A percentile compares a stretch with the other conserved stretches of the same genome.
Conservation (phyloP, 2,888 invertebrate genomes). For the Drosophila paucipuncta region DNA sequence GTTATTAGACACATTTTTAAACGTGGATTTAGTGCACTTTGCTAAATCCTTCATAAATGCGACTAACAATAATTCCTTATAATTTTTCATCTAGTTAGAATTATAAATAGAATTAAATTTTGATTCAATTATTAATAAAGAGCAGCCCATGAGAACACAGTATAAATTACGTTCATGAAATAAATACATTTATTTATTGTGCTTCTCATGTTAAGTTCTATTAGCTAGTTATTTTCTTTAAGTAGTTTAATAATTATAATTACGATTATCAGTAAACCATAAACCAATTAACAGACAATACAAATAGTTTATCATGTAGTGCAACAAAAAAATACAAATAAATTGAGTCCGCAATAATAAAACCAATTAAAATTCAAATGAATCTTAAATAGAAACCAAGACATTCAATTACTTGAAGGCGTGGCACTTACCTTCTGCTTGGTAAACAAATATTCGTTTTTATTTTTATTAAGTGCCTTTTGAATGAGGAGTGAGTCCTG, state of each 20-base stretch:
- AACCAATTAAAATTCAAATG: conserved; percentile 11
- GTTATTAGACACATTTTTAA: conserved; percentile 25
- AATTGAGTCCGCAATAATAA: conserved; percentile 20
- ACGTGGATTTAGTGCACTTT: conserved; percentile 12
- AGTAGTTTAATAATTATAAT: conserved; percentile 64
- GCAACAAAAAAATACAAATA: conserved; percentile 23
- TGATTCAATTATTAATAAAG: conserved; percentile 33
- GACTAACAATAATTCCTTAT: conserved; percentile 1
- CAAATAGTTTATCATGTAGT: conserved; percentile 65
- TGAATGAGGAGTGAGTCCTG: conserved; percentile 60
- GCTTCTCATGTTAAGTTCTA: conserved; percentile 15
- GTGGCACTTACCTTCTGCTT: conserved; percentile 21
- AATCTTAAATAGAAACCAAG: conserved; percentile 4
- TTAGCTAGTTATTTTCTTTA: conserved; percentile 72
- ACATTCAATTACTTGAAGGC: conserved; percentile 20
- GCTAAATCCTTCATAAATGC: conserved; percentile 8
- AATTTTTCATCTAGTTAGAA: conserved; percentile 26
- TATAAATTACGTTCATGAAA: conserved; percentile 1
- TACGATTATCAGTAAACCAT: conserved; percentile 42
- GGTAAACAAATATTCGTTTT: conserved; percentile 13
- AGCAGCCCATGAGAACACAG: conserved; percentile 14
- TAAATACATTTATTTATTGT: conserved; percentile 3
- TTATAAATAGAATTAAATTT: conserved; percentile 33
- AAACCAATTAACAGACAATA: conserved; percentile 74
- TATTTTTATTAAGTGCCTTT: conserved; percentile 64